Percentiles rank a stretch among this genome's conserved stretches.
Conservation (phyloP, 1,140 invertebrate genomes). For the Papilio glaucus region DNA sequence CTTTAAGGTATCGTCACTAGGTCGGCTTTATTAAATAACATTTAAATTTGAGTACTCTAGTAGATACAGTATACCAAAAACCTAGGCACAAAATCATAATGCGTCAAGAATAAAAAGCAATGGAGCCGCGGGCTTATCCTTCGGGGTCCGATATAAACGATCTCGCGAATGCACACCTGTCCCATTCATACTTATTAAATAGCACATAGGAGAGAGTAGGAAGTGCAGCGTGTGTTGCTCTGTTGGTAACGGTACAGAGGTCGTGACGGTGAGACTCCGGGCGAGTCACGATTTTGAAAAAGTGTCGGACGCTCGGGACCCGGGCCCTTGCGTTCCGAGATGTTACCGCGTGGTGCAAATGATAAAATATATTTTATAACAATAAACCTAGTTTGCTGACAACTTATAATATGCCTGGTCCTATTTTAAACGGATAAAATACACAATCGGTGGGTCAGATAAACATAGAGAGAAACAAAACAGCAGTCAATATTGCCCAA, state of each 20-base stretch:
- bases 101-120: slow-evolving; percentile 42
- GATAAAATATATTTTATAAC: slow-evolving; percentile 33
- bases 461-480: too few relatives aligned
- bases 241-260: slow-evolving; percentile 69
- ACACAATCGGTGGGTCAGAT: too few relatives aligned
- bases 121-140: slow-evolving; percentile 50
- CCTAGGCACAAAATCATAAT: slow-evolving; percentile 18
- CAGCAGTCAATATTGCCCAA: too few relatives aligned
- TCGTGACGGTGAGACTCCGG: slow-evolving; percentile 71
- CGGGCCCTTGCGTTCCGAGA: slow-evolving; percentile 63
- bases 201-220: slow-evolving; percentile 52
- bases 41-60: not conserved
- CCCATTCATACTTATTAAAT: slow-evolving; percentile 48
- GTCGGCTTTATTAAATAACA: too few relatives aligned
- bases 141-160: slow-evolving; percentile 44
- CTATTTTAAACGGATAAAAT: too few relatives aligned
- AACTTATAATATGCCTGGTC: too few relatives aligned
- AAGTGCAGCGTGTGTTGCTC: slow-evolving; percentile 45
- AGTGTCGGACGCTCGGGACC: slow-evolving; percentile 67
- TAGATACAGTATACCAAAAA: not conserved
- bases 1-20: too few relatives aligned
- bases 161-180: slow-evolving; percentile 44
- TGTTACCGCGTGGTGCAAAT: slow-evolving; percentile 48
- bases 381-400: too few relatives aligned
- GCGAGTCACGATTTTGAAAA: slow-evolving; percentile 81